Evolutionary conservation across 2,888 invertebrate species (phyloP).

Genomic region (Ditylenchus weischeri): DNA sequence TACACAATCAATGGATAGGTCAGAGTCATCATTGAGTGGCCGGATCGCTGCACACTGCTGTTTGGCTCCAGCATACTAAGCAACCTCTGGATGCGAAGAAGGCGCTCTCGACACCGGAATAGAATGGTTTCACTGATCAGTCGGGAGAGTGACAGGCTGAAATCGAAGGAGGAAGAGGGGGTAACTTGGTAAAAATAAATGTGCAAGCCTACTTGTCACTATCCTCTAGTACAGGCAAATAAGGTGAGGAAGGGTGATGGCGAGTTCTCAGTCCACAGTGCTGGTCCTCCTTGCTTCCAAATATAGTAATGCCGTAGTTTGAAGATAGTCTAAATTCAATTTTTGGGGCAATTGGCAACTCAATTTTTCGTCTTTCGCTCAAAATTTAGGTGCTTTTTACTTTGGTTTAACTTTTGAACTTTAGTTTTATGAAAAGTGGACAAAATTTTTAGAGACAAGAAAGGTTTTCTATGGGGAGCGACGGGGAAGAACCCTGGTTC

Average conservation of each 20-base stretch:
- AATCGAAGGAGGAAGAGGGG: constrained; percentile 11
- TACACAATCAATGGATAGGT: constrained; percentile 39
- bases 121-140: constrained; percentile 45
- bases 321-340: constrained; percentile 32
- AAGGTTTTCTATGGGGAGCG: no score
- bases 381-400: no score
- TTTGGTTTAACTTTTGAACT: no score
- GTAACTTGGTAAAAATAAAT: not conserved
- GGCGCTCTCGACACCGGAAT: constrained; percentile 46
- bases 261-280: constrained; percentile 41
- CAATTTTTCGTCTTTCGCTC: no score
- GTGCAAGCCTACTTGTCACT: constrained; percentile 31
- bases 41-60: constrained; percentile 26
- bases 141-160: constrained; percentile 45
- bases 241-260: constrained; percentile 42
- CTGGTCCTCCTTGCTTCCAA: constrained; percentile 40
- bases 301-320: constrained; percentile 52
- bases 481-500: no score
- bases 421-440: no score
- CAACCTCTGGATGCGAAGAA: constrained; percentile 41
- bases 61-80: constrained; percentile 34
- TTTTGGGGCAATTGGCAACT: no score
- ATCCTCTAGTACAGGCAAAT: constrained; percentile 42
- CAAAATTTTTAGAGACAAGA: no score
- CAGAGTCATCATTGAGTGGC: constrained; percentile 44